phyloP scores from a whole-genome alignment of 2,888 invertebrate genomes.

The Tiliacea citrago region DNA sequence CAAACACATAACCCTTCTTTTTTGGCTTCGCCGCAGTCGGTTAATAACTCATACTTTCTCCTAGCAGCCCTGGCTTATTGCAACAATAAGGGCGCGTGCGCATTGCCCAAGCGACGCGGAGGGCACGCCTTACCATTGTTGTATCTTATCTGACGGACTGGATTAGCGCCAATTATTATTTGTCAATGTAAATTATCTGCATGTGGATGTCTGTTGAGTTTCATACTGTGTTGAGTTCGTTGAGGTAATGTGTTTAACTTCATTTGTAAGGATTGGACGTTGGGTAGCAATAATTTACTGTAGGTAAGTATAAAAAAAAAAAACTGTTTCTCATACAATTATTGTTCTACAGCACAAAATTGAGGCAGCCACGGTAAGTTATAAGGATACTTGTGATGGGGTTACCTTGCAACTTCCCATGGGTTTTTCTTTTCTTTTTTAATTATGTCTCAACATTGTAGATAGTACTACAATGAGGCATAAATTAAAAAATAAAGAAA shows the following conservation, averaged over 20 bases:
- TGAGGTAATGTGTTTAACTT: not conserved
- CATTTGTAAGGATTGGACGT: not conserved
- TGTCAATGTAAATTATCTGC: conserved; percentile 56
- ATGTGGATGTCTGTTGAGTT: conserved; percentile 6
- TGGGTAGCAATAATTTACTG: not conserved
- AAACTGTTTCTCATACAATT: too few species aligned
- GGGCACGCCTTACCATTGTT: conserved; percentile 54
- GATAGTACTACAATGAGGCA: too few species aligned
- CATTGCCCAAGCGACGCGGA: conserved; percentile 51
- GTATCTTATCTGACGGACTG: conserved; percentile 42
- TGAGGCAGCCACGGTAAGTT: too few species aligned
- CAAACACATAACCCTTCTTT: too few species aligned
- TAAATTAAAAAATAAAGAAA: too few species aligned
- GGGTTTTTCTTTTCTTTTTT: too few species aligned
- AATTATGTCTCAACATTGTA: too few species aligned
- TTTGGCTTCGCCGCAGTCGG: too few species aligned
- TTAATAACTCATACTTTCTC: conserved; percentile 13
- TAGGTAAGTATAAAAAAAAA: not conserved
- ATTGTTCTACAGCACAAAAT: too few species aligned
- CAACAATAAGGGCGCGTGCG: conserved; percentile 59
- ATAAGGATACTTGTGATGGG: too few species aligned
- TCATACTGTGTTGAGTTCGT: not conserved
- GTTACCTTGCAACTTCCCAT: too few species aligned
- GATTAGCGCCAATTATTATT: conserved; percentile 58
- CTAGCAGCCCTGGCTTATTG: conserved; percentile 48